A percentile compares a stretch with the other conserved stretches of the same genome.
Conservation (phyloP, 2,113 vertebrate species). For the Tor tambroides region DNA sequence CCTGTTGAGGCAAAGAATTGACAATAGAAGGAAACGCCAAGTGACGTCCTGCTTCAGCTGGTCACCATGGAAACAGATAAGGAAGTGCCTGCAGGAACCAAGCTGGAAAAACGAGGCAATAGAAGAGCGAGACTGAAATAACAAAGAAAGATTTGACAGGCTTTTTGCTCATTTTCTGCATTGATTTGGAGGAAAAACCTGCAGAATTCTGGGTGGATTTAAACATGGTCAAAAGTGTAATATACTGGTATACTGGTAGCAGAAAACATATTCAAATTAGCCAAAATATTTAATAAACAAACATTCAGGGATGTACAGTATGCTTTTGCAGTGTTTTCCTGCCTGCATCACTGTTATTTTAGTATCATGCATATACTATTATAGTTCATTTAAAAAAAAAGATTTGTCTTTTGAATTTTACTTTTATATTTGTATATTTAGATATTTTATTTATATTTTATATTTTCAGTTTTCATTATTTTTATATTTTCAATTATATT, state of each 20-base stretch:
- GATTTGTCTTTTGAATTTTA: no score
- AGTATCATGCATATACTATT: no score
- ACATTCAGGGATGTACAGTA: not conserved
- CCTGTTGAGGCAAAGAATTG: slow-evolving; percentile 70
- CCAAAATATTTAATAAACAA: not conserved
- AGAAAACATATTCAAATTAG: not conserved
- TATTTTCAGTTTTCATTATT: no score
- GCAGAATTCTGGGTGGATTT: not conserved
- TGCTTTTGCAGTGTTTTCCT: not conserved
- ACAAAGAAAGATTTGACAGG: not conserved
- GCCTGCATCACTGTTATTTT: no score
- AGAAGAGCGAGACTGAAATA: not conserved
- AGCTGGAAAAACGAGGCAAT: slow-evolving; percentile 22
- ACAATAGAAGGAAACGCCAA: slow-evolving; percentile 92
- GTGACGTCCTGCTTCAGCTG: slow-evolving; percentile 80
- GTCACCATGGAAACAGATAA: slow-evolving; percentile 82
- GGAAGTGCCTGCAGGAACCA: slow-evolving; percentile 72
- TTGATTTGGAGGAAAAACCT: not conserved
- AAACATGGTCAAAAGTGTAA: not conserved
- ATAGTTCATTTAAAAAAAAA: no score
- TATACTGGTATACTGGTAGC: not conserved
- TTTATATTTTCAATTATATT: no score
- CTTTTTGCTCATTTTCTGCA: not conserved
- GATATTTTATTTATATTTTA: no score
- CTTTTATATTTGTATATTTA: no score